Evolutionary conservation across 2,797 vertebrate genomes (phyloP), one percentile per base, ranked within the genome.

Genomic region (Avahi laniger): DNA sequence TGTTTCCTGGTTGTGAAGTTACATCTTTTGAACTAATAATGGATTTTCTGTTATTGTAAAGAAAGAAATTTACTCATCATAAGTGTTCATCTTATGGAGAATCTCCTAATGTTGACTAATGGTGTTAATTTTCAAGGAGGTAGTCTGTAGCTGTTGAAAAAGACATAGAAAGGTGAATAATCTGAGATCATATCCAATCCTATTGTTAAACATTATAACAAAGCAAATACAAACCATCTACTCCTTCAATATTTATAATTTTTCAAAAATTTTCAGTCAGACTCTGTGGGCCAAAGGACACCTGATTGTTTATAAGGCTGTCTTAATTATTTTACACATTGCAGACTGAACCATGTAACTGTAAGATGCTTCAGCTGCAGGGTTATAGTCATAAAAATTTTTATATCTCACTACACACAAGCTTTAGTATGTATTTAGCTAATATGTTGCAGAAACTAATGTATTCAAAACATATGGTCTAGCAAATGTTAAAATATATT

Each of bases 381-480:
- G 69, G 43, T 88, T 63, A 54, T 22, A 59, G 46, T 93, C n/a
- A 24, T 24, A 78, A 94, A 85, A 76, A 59, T 70, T 7, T 52
- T 78, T 89, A 4, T 5, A 43, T 80, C 65, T 93, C 41, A 50
- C 41, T 65, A 38, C n/a, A 28, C 69, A 52, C 30, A 63, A 43
- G 89, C 26, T 75, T 94, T 30, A 57, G 7, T 61, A 75, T 63
- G 63, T 72, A n/a, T 75, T 95, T 93, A 73, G 61, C 89, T 96
- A 94, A 89, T 89, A 82, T 75, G 59, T 35, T 80, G 20, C 24
- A 89, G 69, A 78, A 85, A 86, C 4, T 75, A 85, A 87, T 94
- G 93, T 96, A 94, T 89, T 93, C 79, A 50, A 57, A 96, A 7
- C 83, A 96, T 96, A 84, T 93, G 91, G 43, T 83, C n/a, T 84